These are phyloP conservation scores for Pteronura brasiliensis DNA, from an alignment of 2,113 vertebrate genomes.

Conservation along the genomic window DNA sequence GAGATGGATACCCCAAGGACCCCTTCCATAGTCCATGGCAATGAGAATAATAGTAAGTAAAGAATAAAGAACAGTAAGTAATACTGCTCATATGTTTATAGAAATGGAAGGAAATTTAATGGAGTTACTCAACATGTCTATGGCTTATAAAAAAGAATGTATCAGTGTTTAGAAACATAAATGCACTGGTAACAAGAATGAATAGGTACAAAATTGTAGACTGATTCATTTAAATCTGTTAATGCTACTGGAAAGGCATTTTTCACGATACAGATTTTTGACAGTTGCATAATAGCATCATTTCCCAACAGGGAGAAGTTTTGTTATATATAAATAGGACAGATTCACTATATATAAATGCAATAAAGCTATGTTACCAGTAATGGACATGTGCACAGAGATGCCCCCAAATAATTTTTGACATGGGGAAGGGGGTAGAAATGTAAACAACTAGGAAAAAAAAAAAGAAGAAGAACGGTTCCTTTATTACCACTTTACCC, in stretches of 20 bases:
- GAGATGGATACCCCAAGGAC: neutral
- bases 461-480: neutral
- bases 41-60: neutral
- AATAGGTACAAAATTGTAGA: neutral
- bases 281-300: neutral
- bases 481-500: neutral
- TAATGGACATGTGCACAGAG: neutral
- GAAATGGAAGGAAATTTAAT: neutral
- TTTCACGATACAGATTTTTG: neutral
- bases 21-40: neutral
- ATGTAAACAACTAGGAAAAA: neutral
- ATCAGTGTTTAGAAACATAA: neutral
- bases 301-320: neutral
- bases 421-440: neutral
- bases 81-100: neutral
- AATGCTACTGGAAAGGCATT: neutral
- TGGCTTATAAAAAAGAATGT: neutral
- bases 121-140: neutral
- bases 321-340: neutral
- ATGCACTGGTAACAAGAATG: neutral
- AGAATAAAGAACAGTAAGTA: neutral
- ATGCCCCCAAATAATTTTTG: neutral
- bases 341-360: neutral
- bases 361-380: neutral
- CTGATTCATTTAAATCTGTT: neutral